Base-by-base conservation (phyloP, 2,888 invertebrate genomes). In the Hirtodrosophila confusa region DNA sequence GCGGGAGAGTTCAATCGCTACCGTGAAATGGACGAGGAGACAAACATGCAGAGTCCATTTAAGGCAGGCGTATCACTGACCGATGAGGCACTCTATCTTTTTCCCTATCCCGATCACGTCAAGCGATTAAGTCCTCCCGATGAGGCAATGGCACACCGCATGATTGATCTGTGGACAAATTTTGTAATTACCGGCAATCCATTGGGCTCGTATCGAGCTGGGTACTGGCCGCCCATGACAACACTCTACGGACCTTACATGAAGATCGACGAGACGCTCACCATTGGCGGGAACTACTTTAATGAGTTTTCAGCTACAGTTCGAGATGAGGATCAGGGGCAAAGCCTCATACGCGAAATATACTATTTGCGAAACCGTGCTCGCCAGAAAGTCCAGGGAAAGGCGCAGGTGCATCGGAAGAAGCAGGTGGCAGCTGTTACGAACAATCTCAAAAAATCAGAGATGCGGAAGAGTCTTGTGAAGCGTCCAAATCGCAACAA, bases 11-110 rank as follows among this genome's bases (percentile, higher is more conserved):
- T 87, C 47, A 91, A 91, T 85, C 89, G 91, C 7, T 92, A 92
- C 80, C 86, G 89, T 0, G 92, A 92, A 35, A 82, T 90, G 75
- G 90, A 90, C 45, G 90, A 90, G 60, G 90, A 90, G 58, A 91
- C 90, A 33, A 91, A 91, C 39, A 89, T 90, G 73, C 90, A 90
- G 48, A 89, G 91, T 23, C 92, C 92, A 0, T 92, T 92, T 65
- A 88, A 80, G 36, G 92, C 91, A 31, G 93, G 93, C 0, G 92
- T 93, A 3, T 93, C 93, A 9, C 92, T 94, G 49, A 93, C 94
- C 1, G 93, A 94, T 69, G 94, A 94, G 73, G 90, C 93, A 0
- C 90, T 93, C 4, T 93, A 94, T 75, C 84, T 94, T n/a, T 94
- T 94, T 75, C 91, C 91, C 9, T 91, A 90, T 66, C 90, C 91